Percentiles rank a stretch among this genome's conserved stretches.
phyloP scores from a whole-genome alignment of 2,113 vertebrate species.

The Panurus biarmicus region DNA sequence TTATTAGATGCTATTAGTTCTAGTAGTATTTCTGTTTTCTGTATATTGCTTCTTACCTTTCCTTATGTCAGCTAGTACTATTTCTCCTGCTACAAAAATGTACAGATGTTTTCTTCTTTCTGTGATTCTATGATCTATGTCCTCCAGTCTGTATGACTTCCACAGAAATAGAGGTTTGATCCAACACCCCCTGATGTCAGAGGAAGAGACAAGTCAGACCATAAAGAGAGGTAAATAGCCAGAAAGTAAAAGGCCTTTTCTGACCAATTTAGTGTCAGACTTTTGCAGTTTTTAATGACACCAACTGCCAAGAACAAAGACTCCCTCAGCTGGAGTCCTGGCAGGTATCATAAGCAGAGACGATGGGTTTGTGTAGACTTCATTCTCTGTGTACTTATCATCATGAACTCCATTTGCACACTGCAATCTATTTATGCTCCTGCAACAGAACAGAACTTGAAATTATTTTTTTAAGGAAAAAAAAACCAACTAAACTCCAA shows the following conservation, averaged over 20 bases:
- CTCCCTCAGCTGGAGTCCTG: neutral
- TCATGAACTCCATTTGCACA: neutral
- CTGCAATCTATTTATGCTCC: neutral
- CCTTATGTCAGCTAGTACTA: neutral
- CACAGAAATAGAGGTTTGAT: neutral
- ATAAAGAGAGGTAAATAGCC: neutral
- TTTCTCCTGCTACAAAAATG: neutral
- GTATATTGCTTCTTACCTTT: neutral
- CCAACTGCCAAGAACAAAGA: neutral
- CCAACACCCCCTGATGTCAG: neutral
- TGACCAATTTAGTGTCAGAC: neutral
- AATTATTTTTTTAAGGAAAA: neutral
- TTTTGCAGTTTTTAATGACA: neutral
- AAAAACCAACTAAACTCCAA: fast-evolving
- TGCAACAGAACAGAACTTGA: neutral
- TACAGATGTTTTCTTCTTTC: neutral
- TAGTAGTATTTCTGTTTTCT: neutral
- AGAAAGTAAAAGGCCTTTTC: neutral
- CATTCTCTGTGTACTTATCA: neutral
- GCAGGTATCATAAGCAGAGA: neutral
- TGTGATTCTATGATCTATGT: neutral
- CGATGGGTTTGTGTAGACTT: neutral
- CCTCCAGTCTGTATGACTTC: neutral
- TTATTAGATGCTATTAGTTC: neutral
- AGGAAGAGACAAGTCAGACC: neutral